Evolutionary conservation across 2,113 vertebrate genomes (phyloP).

Genomic region (Phalacrocorax carbo): DNA sequence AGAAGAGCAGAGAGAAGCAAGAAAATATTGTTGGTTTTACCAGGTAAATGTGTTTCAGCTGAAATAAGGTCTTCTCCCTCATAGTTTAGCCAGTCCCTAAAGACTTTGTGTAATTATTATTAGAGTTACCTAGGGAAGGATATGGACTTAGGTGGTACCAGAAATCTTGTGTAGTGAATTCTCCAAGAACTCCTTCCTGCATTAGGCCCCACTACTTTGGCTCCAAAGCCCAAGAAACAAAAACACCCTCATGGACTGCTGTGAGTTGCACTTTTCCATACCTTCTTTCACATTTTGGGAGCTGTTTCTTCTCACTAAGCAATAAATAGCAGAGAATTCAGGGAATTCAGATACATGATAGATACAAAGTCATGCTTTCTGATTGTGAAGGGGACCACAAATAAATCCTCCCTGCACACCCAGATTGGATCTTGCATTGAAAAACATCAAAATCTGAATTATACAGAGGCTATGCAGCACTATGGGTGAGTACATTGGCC

Average conservation of each 20-base stretch:
- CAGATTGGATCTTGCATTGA: slow-evolving; percentile 6
- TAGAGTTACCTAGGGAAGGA: not conserved
- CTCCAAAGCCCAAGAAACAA: not conserved
- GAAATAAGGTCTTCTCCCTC: not conserved
- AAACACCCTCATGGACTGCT: not conserved
- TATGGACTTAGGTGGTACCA: not conserved
- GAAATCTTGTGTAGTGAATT: not conserved
- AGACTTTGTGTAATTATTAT: not conserved
- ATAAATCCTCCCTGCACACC: not conserved
- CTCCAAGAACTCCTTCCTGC: not conserved
- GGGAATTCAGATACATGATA: not conserved
- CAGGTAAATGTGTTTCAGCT: not conserved
- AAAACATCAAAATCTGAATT: slow-evolving; percentile 60
- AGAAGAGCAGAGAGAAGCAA: not conserved
- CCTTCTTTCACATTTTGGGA: not conserved
- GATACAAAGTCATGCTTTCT: not conserved
- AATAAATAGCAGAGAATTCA: not conserved
- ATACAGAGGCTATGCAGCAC: slow-evolving; percentile 26
- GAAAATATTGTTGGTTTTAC: not conserved
- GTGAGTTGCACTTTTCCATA: not conserved
- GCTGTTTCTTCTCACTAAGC: not conserved
- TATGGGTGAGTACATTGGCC: slow-evolving; percentile 44
- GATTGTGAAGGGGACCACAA: not conserved
- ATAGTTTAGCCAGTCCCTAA: not conserved
- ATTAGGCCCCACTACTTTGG: not conserved